Evolutionary conservation across 1,140 invertebrate genomes (phyloP), one percentile per base, ranked within the genome.

Genomic region (Heterodera schachtii): DNA sequence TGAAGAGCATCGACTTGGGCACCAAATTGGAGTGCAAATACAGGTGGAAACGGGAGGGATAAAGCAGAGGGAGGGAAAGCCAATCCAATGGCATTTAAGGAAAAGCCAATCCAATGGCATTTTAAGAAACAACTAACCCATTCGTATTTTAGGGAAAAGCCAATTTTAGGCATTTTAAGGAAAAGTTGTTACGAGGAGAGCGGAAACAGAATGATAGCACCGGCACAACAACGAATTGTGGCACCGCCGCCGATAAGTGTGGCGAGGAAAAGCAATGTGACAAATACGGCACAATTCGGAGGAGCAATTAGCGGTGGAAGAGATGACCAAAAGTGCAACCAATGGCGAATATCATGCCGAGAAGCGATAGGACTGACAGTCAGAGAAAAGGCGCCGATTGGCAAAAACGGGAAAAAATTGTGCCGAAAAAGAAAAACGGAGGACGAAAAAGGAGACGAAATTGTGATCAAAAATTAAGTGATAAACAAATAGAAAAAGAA

Each of bases 311-410:
- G 16, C 47, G 46, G 19, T n/a, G 66, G 66, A 46, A 9, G 47
- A 19, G 64, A 1, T 8, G 43, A 1, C 31, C 31, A 66, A 21
- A 64, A 64, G 21, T 78, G 77, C 70, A 78, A 78, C 47, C 66
- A 78, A 69, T 78, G 77, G 77, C 21, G 77, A 3, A 64, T 78
- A 13, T 78, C 77, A 6, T 78, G 77, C 66, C 31, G 52, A 16
- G 21, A 78, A 46, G 31, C 70, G 47, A 47, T 78, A n/a, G 77
- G 77, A 78, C 11, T 78, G 31, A 19, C 64, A 19, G 66, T 76
- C 3, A 47, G 21, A 6, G 79, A 81, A 16, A 60, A 60, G 74
- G 75, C 52, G 31, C 71, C 71, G 41, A 64, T 81, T 77, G 71
- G 79, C 31, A 4, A 7, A 44, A 43, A 81, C 67, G 79, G 79